phyloP scores from a whole-genome alignment of 2,797 vertebrate species.

The Nothura maculosa region DNA sequence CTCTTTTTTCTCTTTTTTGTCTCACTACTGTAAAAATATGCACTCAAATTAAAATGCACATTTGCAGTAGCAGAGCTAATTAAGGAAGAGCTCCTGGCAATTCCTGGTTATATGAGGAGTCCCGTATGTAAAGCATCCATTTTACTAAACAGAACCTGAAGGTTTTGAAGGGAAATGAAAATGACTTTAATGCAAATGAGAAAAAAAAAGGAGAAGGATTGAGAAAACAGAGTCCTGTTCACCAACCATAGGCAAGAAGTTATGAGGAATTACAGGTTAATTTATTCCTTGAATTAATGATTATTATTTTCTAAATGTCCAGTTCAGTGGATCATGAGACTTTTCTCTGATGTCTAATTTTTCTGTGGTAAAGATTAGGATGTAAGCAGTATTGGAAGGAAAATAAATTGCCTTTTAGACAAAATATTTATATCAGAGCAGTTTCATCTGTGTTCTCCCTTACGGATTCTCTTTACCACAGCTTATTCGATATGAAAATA shows the following conservation, averaged over 20 bases:
- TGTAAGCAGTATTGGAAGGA: neutral
- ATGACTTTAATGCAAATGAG: neutral
- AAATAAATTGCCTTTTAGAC: neutral
- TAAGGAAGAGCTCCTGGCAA: neutral
- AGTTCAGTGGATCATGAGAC: neutral
- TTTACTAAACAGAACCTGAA: neutral
- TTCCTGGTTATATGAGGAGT: neutral
- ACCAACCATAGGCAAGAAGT: neutral
- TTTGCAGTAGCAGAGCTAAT: neutral
- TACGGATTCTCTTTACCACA: neutral
- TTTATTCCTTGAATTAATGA: constrained; percentile 1
- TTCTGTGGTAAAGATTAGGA: neutral
- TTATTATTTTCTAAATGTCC: neutral
- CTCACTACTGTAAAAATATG: neutral
- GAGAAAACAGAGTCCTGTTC: neutral
- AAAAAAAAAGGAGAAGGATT: accelerated
- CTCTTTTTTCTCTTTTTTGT: neutral
- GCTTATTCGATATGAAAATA: neutral
- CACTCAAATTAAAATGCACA: constrained; percentile 5
- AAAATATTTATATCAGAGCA: neutral
- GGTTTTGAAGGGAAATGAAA: neutral
- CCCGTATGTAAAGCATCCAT: neutral
- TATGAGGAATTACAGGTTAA: neutral
- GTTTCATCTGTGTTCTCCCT: neutral
- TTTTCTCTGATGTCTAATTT: neutral